Conservation (phyloP, 2,888 invertebrate species). For the Diarsia dahlii region DNA sequence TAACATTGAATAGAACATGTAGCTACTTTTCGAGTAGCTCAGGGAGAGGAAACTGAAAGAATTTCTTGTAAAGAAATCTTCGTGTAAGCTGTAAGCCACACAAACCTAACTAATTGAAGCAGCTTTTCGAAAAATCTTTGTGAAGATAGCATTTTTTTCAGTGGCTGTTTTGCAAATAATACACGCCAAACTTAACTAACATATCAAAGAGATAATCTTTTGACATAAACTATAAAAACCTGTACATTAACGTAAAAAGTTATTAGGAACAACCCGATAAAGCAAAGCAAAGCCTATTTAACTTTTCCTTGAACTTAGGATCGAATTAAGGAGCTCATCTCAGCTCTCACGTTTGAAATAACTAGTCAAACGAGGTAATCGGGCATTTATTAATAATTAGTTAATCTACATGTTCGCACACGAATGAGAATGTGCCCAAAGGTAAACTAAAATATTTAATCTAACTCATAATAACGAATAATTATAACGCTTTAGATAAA, state of each 20-base stretch:
- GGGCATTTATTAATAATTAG: neutral
- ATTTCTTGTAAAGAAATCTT: conserved; percentile 17
- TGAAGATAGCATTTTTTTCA: neutral
- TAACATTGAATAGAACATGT: conserved; percentile 20
- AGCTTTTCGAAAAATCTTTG: neutral
- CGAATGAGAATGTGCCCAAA: neutral
- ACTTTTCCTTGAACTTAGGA: neutral
- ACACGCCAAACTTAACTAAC: neutral
- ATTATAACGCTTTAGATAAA: neutral
- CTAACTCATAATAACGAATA: neutral
- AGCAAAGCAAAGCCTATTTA: too few species aligned
- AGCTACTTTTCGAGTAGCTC: conserved; percentile 8
- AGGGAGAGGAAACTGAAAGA: neutral
- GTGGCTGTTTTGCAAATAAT: neutral
- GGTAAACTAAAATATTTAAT: neutral
- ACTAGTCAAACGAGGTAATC: neutral
- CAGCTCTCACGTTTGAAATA: neutral
- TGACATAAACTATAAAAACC: neutral
- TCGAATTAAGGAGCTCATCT: neutral
- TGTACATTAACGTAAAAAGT: neutral
- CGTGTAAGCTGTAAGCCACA: conserved; percentile 4
- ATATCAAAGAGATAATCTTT: neutral
- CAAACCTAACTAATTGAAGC: conserved; percentile 11
- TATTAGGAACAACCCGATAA: neutral
- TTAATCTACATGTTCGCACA: neutral